A percentile compares a stretch with the other conserved stretches of the same genome.
Conservation (phyloP, 2,888 invertebrate species). For the Pseudoips prasinana region DNA sequence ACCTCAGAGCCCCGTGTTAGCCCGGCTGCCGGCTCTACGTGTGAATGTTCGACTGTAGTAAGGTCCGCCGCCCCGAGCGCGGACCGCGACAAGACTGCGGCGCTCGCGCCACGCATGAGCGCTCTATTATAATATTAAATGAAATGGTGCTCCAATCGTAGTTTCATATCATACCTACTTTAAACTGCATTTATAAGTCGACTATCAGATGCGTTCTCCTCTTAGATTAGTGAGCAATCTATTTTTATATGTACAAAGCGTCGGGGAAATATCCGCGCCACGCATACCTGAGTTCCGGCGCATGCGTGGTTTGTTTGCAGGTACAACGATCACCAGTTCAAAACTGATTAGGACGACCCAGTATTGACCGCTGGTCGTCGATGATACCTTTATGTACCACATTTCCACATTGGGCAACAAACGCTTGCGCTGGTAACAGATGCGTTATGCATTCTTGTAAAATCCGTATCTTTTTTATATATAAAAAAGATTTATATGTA, state of each 20-base stretch:
- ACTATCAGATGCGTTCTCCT: slow-evolving; percentile 56
- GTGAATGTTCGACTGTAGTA: too few relatives aligned
- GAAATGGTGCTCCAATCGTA: slow-evolving; percentile 75
- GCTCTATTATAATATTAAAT: slow-evolving; percentile 32
- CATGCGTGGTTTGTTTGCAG: not conserved
- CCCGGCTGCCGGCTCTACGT: too few relatives aligned
- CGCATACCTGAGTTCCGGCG: not conserved
- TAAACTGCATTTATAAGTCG: slow-evolving; percentile 64
- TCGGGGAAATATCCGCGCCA: slow-evolving; percentile 3
- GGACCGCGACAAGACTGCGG: not conserved
- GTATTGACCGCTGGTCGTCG: not conserved
- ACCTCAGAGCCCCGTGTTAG: not conserved
- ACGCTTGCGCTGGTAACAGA: not conserved
- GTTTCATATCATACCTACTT: slow-evolving; percentile 71
- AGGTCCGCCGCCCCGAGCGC: not conserved
- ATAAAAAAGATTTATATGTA: slow-evolving; percentile 39
- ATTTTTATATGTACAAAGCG: slow-evolving; percentile 67
- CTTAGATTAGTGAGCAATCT: slow-evolving; percentile 62
- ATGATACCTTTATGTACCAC: too few relatives aligned
- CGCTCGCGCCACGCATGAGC: slow-evolving; percentile 8
- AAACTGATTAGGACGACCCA: not conserved
- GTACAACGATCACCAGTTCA: not conserved
- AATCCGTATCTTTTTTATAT: slow-evolving; percentile 31
- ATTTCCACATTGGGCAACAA: too few relatives aligned
- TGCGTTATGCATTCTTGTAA: slow-evolving; percentile 2